phyloP scores from a whole-genome alignment of 2,888 invertebrate species.

The Drosophila peninsularis region DNA sequence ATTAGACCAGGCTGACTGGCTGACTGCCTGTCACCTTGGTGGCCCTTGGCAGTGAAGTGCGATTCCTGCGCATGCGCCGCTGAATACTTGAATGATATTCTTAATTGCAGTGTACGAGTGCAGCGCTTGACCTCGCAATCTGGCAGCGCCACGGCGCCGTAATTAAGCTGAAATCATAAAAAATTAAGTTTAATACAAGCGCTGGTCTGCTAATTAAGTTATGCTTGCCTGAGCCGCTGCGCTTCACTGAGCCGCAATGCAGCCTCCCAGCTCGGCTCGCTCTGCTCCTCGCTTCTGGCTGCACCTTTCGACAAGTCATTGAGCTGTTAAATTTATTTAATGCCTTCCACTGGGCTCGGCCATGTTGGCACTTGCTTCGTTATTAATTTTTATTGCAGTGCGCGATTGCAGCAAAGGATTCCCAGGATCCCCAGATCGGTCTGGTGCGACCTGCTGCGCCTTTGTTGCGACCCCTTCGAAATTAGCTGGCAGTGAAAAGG shows the following conservation, averaged over 20 bases:
- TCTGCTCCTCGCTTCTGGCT: slow-evolving; percentile 2
- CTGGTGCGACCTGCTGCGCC: slow-evolving; percentile 59
- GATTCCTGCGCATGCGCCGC: slow-evolving; percentile 68
- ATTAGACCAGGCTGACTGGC: slow-evolving; percentile 43
- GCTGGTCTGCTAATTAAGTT: slow-evolving; percentile 68
- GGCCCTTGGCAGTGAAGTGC: slow-evolving; percentile 55
- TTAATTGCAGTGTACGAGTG: slow-evolving; percentile 27
- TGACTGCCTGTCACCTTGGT: slow-evolving; percentile 30
- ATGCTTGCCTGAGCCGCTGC: slow-evolving; percentile 54
- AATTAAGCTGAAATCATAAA: slow-evolving; percentile 61
- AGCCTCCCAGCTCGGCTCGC: background rate
- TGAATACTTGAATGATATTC: slow-evolving; percentile 60
- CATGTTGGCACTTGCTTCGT: slow-evolving; percentile 73
- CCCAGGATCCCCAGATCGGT: slow-evolving; percentile 64
- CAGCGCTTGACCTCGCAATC: slow-evolving; percentile 7
- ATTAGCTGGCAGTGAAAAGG: slow-evolving; percentile 26
- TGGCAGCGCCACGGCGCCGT: slow-evolving; percentile 65
- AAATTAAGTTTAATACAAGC: slow-evolving; percentile 65
- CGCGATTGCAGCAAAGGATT: slow-evolving; percentile 65
- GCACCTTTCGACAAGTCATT: slow-evolving; percentile 79
- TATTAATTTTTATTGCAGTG: slow-evolving; percentile 70
- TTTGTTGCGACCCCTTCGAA: slow-evolving; percentile 52
- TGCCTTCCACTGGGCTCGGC: slow-evolving; percentile 56
- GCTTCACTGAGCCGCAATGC: slow-evolving; percentile 48
- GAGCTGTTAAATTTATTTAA: slow-evolving; percentile 80